Conservation (phyloP, 2,797 vertebrate genomes). For the Ceryle rudis region DNA sequence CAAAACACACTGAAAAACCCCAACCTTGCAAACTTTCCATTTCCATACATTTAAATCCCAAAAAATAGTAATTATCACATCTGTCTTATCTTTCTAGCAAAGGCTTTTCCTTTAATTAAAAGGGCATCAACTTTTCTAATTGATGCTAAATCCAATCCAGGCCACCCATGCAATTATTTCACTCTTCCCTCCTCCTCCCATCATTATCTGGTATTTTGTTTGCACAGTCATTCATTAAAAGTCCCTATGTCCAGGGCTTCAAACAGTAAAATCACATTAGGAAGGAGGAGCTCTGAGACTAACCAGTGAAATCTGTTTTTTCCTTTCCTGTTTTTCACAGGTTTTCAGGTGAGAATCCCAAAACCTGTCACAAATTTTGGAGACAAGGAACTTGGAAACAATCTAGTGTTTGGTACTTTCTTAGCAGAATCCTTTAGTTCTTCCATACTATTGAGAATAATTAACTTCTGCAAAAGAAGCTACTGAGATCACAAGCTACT, state of each 20-base stretch:
- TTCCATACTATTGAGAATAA: neutral
- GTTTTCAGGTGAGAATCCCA: neutral
- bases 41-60: neutral
- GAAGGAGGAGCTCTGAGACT: neutral
- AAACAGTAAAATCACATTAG: conserved; percentile 13
- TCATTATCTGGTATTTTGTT: conserved; percentile 61
- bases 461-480: neutral
- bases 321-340: neutral
- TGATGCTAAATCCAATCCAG: conserved; percentile 16
- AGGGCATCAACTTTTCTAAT: conserved; percentile 36
- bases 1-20: neutral
- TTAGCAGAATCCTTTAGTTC: neutral
- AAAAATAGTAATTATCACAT: neutral
- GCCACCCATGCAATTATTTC: neutral
- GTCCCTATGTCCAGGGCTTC: neutral
- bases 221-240: conserved; percentile 47
- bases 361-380: neutral
- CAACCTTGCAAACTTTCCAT: neutral
- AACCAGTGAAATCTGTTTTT: neutral
- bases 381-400: neutral
- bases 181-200: neutral
- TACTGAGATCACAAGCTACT: neutral
- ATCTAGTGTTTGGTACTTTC: neutral
- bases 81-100: conserved; percentile 22
- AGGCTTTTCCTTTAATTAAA: conserved; percentile 54